Base-by-base conservation (phyloP, 2,888 invertebrate genomes). In the Drosophila kokeensis region DNA sequence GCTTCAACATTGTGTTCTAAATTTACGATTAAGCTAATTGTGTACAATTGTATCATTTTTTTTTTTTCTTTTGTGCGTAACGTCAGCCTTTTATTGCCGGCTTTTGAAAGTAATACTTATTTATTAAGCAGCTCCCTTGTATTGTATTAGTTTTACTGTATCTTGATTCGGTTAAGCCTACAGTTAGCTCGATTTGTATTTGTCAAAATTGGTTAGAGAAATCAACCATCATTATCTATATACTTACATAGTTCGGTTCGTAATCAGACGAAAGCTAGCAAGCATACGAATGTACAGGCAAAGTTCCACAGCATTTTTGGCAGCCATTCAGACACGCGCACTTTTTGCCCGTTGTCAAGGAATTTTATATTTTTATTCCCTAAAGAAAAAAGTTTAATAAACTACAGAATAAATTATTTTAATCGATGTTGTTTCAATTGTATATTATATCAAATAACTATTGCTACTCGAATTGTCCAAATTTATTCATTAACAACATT, bases 321-420 rank as follows among this genome's bases (percentile, higher is more conserved):
- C 90, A 91, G 91, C 90, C 91, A 91, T 90, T 91, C 86, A 85
- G 82, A 82, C 76, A 77, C 68, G 79, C 65, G 82, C 83, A 90
- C 90, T 85, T 89, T 87, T 87, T 81, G 82, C 76, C 71, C 81
- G 78, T 60, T 73, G 79, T 85, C 74, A 86, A 87, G 92, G 91
- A 90, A 91, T 91, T 91, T 91, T 91, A 85, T 83, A 89, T 87
- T 92, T 91, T 91, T 92, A 91, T 90, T 91, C 92, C 92, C 87
- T 90, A 92, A 92, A 92, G 82, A 91, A 90, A 92, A 87, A 87
- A 86, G 82, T 88, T 86, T 82, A 87, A 90, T 87, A 86, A 86
- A 86, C 83, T 81, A 83, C 87, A 85, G 75, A 90, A 86, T 90
- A 78, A 78, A 82, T 88, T 79, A 76, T 81, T 82, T 79, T 81